These are phyloP conservation scores for Plutella xylostella DNA, from an alignment of 2,888 invertebrate genomes.

Conservation along the genomic window DNA sequence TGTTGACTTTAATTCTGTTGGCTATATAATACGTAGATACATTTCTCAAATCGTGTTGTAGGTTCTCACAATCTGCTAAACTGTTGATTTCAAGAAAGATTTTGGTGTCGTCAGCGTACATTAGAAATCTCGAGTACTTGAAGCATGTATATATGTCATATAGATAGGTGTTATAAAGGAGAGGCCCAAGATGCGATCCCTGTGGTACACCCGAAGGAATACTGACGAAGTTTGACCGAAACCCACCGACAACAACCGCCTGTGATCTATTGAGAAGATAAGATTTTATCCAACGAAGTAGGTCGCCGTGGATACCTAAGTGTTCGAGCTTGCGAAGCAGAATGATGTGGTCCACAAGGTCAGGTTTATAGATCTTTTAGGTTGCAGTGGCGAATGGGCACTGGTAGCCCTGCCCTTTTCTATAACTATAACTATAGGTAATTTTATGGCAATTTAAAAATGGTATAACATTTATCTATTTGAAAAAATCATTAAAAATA, in stretches of 20 bases:
- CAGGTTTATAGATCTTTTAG: no score
- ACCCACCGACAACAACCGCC: constrained; percentile 13
- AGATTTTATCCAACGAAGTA: neutral
- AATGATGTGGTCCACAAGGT: neutral
- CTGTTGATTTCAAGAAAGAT: neutral
- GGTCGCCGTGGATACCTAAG: neutral
- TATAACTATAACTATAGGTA: no score
- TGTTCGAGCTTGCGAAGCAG: neutral
- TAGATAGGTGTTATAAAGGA: constrained; percentile 17
- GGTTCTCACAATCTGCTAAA: neutral
- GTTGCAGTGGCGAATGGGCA: no score
- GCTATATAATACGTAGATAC: neutral
- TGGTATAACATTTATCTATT: no score
- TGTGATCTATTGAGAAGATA: constrained; percentile 14
- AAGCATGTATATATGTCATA: constrained; percentile 12
- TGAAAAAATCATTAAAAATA: no score
- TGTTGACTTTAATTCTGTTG: neutral
- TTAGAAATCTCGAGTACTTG: no score
- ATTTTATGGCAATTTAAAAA: no score
- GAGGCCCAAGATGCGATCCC: constrained; percentile 18
- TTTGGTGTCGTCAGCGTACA: no score
- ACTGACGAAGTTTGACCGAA: constrained; percentile 11
- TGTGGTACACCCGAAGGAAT: constrained; percentile 20
- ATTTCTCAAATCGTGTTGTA: neutral
- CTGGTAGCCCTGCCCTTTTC: no score